Conservation (phyloP, 2,888 invertebrate genomes). For the Chaitophorus viminalis region DNA sequence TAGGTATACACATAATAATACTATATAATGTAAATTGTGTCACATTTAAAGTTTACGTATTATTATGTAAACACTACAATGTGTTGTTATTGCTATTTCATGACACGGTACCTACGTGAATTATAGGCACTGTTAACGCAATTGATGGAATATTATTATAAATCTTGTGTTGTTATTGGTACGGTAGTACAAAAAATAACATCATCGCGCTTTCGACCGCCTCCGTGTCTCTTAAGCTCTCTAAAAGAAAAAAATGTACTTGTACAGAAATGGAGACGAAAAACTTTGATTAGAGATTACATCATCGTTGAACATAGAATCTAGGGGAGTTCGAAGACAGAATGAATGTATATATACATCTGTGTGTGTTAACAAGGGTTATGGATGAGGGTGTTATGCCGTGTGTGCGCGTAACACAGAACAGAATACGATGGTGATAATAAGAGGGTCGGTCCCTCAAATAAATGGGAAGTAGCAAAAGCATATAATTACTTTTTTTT, state of each 20-base stretch:
- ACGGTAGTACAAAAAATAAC: background rate
- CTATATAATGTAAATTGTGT: background rate
- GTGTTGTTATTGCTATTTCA: no score
- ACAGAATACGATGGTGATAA: constrained; percentile 34
- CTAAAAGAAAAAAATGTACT: constrained; percentile 12
- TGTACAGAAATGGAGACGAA: background rate
- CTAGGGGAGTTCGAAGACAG: constrained; percentile 39
- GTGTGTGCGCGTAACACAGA: constrained; percentile 30
- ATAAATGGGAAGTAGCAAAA: constrained; percentile 52
- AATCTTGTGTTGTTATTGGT: background rate
- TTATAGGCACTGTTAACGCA: background rate
- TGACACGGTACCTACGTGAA: background rate
- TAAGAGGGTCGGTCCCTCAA: constrained; percentile 56
- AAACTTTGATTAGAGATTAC: constrained; percentile 52
- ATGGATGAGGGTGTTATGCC: constrained; percentile 13
- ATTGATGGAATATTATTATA: background rate
- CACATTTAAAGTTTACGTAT: background rate
- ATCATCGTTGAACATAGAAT: constrained; percentile 22
- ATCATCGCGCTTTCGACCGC: background rate
- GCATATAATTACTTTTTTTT: constrained; percentile 57
- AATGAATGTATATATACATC: constrained; percentile 38
- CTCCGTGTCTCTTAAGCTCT: background rate
- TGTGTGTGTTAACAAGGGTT: constrained; percentile 57
- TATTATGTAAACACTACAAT: no score
- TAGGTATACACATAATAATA: background rate